Base-by-base conservation (phyloP, 2,797 vertebrate species). In the Chloroceryle amazona region DNA sequence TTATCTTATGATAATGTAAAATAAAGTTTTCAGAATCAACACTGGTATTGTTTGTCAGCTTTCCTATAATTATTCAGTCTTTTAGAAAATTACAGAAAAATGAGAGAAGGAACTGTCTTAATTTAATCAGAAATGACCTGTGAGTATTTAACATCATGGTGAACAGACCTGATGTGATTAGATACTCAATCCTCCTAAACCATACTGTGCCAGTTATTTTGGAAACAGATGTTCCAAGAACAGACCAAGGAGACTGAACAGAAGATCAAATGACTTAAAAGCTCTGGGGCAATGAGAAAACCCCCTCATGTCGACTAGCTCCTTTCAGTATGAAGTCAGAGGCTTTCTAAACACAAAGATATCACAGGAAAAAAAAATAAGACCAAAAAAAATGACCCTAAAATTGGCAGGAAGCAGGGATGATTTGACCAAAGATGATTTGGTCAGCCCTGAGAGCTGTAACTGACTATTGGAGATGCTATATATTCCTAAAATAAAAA, bases 181-280 rank as follows among this genome's bases (percentile, higher is more conserved):
- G 90, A 74, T 61, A 42, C 28, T 86, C 71, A 93, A 89, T 92
- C 84, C 78, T 95, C 71, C 74, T 80, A 90, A 89, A 57, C 47
- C 52, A 67, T 63, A 66, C 74, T 89, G 57, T 61, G 67, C 89
- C 81, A 91, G 44, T 62, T 79, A 57, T 89, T 92, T 92, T 87
- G 63, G 67, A 74, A 96, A 91, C 90, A 97, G 96, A 85, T 96
- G 90, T 93, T 91, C 58, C 78, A 95, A 94, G 94, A 96, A 87
- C 81, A 80, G 57, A 65, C 67, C 67, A 82, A 95, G 88, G 96
- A 93, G 74, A 86, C 31, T n/a, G 35, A 96, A 86, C 16, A 46
- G 42, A 92, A 89, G 44, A 95, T 55, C 44, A 80, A 89, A 82
- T 76, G 3, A 82, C 60, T 85, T 74, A 63, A 89, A 94, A 95